Evolutionary conservation across 53 echinoderm and acorn worm species (phyloP).

Genomic region (Crossaster papposus): DNA sequence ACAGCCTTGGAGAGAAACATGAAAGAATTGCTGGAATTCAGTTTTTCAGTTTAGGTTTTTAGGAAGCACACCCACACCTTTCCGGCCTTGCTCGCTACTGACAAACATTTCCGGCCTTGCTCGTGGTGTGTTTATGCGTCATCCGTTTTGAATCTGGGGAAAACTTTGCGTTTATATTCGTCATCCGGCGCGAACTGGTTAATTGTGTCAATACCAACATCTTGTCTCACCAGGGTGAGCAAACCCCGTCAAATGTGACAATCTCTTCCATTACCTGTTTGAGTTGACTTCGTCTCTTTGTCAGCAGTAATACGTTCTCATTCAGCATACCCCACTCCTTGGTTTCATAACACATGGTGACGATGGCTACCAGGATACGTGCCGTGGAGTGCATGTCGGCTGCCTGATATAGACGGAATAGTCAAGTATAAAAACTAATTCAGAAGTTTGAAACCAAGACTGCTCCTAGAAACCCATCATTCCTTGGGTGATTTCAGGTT

Average conservation of each 20-base stretch:
- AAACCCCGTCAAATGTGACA: too few species aligned
- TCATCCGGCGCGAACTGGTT: too few species aligned
- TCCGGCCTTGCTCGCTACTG: too few species aligned
- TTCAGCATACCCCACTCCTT: conserved; percentile 87
- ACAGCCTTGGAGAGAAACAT: conserved; percentile 72
- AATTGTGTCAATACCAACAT: too few species aligned
- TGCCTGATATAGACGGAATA: conserved; percentile 58
- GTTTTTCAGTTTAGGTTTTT: too few species aligned
- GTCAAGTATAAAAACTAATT: neutral
- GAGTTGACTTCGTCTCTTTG: conserved; percentile 93
- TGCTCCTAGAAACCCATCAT: too few species aligned
- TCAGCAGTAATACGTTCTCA: conserved; percentile 85
- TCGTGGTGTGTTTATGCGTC: too few species aligned
- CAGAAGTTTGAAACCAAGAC: too few species aligned
- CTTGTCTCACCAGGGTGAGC: too few species aligned
- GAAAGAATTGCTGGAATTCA: neutral
- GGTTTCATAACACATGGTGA: conserved; percentile 81
- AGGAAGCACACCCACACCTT: neutral
- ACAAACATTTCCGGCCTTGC: neutral
- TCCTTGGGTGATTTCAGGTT: too few species aligned
- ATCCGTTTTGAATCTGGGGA: too few species aligned
- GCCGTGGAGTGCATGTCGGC: conserved; percentile 98
- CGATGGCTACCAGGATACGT: conserved; percentile 84
- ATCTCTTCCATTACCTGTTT: conserved; percentile 75
- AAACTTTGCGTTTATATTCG: too few species aligned